Evolutionary conservation across 2,888 invertebrate genomes (phyloP), one percentile per base, ranked within the genome.

Genomic region (Adelphocoris suturalis): DNA sequence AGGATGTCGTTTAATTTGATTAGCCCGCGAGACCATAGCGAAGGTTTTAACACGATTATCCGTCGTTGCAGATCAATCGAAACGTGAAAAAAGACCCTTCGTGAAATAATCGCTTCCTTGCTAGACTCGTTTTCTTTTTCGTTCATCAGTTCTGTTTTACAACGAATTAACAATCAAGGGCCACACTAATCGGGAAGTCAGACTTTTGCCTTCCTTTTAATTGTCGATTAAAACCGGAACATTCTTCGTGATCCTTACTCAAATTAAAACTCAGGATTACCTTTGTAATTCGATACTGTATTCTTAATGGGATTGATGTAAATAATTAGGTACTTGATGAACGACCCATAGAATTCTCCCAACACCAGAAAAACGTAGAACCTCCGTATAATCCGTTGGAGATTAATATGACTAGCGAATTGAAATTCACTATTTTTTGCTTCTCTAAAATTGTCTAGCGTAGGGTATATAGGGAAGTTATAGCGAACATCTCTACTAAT

Each of bases 161-260:
- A 37, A 78, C 78, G 78, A 78, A 78, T 78, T 78, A 78, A 46
- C 78, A 78, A 78, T 78, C 78, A 78, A 78, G 78, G 78, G 78
- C 78, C 19, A 46, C 37, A 78, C 78, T 37, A 78, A 78, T 46
- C 19, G 9, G 9, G 23, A 68, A 68, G 27, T 23, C 61, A 52
- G 52, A 52, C 52, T 16, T 68, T 57, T 57, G 57, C 57, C 57
- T 57, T 57, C 19, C 19, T 2, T 14, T n/a, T 14, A 57, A 57
- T 57, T 57, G 14, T 57, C 57, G 57, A 57, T 16, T 14, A 57
- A 57, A 57, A 14, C 52, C 52, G 52, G 52, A 52, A 52, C 52
- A 12, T 37, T 37, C 37, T 37, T 37, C 37, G 14, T 52, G 52
- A 52, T 14, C 52, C 16, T 52, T 52, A 52, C 7, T 57, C 57